Percentiles rank a stretch among this genome's conserved stretches.
Conservation (phyloP, 2,888 invertebrate species). For the Acanthosepion esculentum region DNA sequence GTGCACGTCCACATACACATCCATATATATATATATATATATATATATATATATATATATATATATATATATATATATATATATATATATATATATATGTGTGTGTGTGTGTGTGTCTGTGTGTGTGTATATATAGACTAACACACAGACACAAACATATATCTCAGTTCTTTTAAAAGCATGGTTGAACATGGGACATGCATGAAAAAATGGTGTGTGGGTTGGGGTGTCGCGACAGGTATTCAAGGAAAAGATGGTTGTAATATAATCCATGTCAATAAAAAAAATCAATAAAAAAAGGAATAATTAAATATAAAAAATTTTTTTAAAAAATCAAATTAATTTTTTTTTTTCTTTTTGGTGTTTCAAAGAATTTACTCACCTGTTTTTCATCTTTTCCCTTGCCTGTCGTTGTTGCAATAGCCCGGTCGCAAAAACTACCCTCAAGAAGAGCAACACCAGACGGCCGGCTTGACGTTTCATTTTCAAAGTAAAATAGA, state of each 20-base stretch:
- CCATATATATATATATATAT: not conserved
- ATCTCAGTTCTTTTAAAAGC: too few relatives aligned
- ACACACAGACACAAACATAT: not conserved
- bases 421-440: constrained; percentile 80
- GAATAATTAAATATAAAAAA: too few relatives aligned
- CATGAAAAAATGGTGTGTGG: too few relatives aligned
- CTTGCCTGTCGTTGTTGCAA: constrained; percentile 64
- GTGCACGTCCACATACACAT: not conserved
- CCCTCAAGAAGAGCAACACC: constrained; percentile 91
- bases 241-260: too few relatives aligned
- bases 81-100: not conserved
- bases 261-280: too few relatives aligned
- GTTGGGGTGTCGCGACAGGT: too few relatives aligned
- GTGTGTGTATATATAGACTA: not conserved
- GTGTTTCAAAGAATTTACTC: constrained; percentile 49
- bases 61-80: not conserved
- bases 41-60: not conserved
- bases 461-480: constrained; percentile 85
- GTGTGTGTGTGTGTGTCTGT: too few relatives aligned
- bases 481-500: constrained; percentile 92
- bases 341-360: too few relatives aligned
- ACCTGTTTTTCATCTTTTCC: constrained; percentile 74
- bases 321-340: too few relatives aligned
- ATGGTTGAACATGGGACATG: too few relatives aligned
- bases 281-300: too few relatives aligned